These are phyloP conservation scores for Nowickia ferox DNA, from an alignment of 2,888 invertebrate species.

Conservation along the genomic window DNA sequence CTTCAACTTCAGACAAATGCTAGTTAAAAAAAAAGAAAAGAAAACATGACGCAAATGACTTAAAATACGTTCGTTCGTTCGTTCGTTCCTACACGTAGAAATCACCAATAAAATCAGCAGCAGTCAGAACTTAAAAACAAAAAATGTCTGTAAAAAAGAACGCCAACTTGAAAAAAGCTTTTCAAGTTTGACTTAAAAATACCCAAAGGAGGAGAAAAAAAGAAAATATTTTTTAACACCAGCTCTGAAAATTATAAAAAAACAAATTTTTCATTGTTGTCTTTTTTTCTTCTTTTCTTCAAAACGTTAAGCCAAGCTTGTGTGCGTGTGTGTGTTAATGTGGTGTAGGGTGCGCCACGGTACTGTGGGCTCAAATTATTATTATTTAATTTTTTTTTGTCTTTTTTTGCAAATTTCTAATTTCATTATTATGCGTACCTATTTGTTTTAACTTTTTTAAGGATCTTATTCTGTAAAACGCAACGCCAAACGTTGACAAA, in stretches of 20 bases:
- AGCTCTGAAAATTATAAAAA: constrained; percentile 33
- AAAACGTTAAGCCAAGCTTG: constrained; percentile 14
- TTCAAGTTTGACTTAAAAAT: constrained; percentile 68
- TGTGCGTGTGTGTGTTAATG: constrained; percentile 52
- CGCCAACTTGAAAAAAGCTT: constrained; percentile 68
- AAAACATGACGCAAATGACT: constrained; percentile 71
- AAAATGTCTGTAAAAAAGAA: constrained; percentile 32
- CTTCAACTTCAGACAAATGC: constrained; percentile 58
- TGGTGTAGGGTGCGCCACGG: constrained; percentile 25
- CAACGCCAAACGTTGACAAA: too few species aligned
- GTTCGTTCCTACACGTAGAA: neutral
- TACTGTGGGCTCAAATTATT: constrained; percentile 13
- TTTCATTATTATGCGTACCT: too few species aligned
- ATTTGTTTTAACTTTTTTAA: too few species aligned
- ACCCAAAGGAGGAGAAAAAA: constrained; percentile 27
- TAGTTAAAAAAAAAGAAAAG: constrained; percentile 46
- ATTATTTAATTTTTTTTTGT: neutral
- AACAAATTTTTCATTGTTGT: constrained; percentile 22
- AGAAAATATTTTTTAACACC: constrained; percentile 36
- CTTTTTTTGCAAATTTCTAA: neutral
- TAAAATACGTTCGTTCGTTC: constrained; percentile 44
- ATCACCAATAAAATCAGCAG: constrained; percentile 32
- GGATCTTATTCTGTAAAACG: too few species aligned
- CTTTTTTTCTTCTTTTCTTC: constrained; percentile 33
- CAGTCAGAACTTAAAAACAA: constrained; percentile 15